Conservation (phyloP, 2,888 invertebrate species). For the Sialis lutaria region DNA sequence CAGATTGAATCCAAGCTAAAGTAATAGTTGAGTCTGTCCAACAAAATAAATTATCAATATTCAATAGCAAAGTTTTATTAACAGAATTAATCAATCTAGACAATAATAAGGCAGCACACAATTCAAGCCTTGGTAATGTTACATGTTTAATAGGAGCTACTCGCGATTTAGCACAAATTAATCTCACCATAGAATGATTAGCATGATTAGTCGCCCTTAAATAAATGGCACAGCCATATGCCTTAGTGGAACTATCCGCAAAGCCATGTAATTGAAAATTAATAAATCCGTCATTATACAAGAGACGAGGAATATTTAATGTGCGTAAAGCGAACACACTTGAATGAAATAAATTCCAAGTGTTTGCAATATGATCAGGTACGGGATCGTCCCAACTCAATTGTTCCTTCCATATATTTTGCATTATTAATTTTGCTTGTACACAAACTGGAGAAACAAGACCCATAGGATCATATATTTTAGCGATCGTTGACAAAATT, state of each 20-base stretch:
- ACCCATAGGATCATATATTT: not conserved
- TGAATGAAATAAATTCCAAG: no score
- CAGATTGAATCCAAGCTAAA: not conserved
- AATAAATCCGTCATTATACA: no score
- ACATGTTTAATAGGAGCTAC: not conserved
- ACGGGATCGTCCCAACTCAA: not conserved
- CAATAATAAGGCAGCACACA: not conserved
- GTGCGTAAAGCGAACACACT: no score
- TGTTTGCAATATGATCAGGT: not conserved
- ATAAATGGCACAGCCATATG: constrained; percentile 1
- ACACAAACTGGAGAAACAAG: not conserved
- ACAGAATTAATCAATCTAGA: not conserved
- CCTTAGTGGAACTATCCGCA: not conserved
- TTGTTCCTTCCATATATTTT: not conserved
- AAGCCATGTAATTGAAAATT: not conserved
- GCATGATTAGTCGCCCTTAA: not conserved
- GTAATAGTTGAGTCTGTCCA: not conserved
- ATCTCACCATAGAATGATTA: not conserved
- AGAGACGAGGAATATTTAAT: no score
- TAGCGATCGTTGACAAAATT: not conserved
- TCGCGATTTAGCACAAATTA: not conserved
- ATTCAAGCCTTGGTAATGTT: not conserved
- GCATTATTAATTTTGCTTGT: not conserved
- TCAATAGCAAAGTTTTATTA: not conserved
- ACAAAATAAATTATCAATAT: not conserved